Evolutionary conservation across 2,888 invertebrate species (phyloP), one percentile per base, ranked within the genome.

Genomic region (Temnothorax ravouxi): DNA sequence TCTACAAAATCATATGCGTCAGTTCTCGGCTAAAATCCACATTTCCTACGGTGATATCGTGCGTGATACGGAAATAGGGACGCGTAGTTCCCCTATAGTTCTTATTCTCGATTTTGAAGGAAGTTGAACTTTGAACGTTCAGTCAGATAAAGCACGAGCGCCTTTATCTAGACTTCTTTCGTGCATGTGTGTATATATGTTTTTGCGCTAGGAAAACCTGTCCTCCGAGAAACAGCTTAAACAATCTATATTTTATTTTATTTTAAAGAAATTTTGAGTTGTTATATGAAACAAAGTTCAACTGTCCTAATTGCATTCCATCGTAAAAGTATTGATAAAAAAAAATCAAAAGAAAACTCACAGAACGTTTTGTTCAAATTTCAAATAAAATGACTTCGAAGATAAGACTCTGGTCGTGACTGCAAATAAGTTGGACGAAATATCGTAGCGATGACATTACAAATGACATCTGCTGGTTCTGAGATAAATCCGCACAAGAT

Each of bases 21-120:
- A 91, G 90, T 93, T 92, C 90, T 90, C 90, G 87, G 87, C 90
- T 85, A 88, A 92, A 91, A 92, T 92, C 89, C 90, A 89, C 93
- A 89, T 89, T 93, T 93, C 92, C 93, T 89, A 90, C 86, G 83
- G 81, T 77, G 88, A 71, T 79, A 69, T 77, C 77, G 77, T 56
- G 79, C 84, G 80, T 80, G 77, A 67, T 41, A 85, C 89, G 90
- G 89, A 89, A 90, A 74, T 84, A 84, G 86, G 88, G 88, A 76
- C 80, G 77, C 86, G 54, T 29, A 59, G 47, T 61, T 21, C 47
- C 56, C 34, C 59, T 8, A 2, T 29, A 52, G n/a, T n/a, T 79
- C 6, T 59, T 38, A 81, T 66, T 85, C 77, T 67, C 71, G 56
- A 86, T 75, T 84, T 89, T 85, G 74, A 85, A 84, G 71, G 79